Base-by-base conservation (phyloP, 2,113 vertebrate species). In the Pelodiscus sinensis region DNA sequence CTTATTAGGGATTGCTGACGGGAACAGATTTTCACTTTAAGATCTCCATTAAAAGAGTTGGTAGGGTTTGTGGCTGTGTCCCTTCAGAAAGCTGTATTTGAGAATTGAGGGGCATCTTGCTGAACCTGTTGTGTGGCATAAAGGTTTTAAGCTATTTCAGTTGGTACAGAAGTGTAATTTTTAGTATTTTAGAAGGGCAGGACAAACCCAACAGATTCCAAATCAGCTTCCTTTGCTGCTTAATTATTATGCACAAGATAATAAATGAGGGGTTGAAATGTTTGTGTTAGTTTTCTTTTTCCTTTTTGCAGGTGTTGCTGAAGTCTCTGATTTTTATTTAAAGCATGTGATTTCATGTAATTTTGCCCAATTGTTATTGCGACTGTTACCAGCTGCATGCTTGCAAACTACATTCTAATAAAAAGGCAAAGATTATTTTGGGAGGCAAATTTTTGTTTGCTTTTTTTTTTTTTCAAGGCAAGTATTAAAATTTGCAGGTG, bases 341-440 rank as follows among this genome's bases (percentile, higher is more conserved):
- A 84, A 96, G 88, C 71, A 6, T 79, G 16, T 86, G 90, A 94
- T 95, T 97, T 95, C 83, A 95, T 94, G 83, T 93, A 96, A 57
- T 97, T 97, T 83, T 90, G 93, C 71, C 79, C 57, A 92, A 96
- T 97, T 96, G 94, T 97, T 95, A 85, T 82, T 94, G 56, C 91
- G 91, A 90, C 83, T 96, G 79, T 90, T 87, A 95, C 92, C 94
- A 96, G 92, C 95, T 97, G 95, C 93, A 60, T 94, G 79, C 94
- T 97, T 93, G 89, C 81, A 92, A 91, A 94, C 93, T 93, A 71
- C 92, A 92, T 94, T 94, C 85, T 94, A 86, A 87, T 95, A 92
- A 95, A 62, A 89, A n/a, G 94, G 84, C 82, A 89, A 86, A 90
- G 85, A 87, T 86, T 97, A 97, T 97, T 97, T 97, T 97, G 95